Evolutionary conservation across 2,113 vertebrate genomes (phyloP).

Genomic region (Vulpes vulpes): DNA sequence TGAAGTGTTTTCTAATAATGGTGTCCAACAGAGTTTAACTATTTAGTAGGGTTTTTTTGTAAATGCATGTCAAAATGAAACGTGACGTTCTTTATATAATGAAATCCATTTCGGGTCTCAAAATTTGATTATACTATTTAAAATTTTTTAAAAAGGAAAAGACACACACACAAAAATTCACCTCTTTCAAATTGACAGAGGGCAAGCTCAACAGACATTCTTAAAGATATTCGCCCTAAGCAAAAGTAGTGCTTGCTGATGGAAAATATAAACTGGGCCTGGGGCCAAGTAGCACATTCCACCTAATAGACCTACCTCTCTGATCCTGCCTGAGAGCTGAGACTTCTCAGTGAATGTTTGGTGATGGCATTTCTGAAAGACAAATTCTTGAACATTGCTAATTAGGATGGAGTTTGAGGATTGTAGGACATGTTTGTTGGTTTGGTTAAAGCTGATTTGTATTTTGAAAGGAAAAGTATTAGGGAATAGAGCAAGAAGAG

Average conservation of each 20-base stretch:
- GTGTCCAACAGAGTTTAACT: not conserved
- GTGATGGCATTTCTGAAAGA: not conserved
- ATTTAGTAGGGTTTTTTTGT: slow-evolving; percentile 14
- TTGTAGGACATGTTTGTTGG: not conserved
- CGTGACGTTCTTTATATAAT: slow-evolving; percentile 2
- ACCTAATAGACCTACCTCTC: not conserved
- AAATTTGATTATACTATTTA: not conserved
- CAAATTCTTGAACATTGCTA: not conserved
- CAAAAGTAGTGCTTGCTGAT: not conserved
- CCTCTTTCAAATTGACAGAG: not conserved
- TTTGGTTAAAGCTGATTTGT: not conserved
- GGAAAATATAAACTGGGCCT: slow-evolving; percentile 24
- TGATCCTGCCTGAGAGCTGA: not conserved
- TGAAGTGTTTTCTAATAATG: not conserved
- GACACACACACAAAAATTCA: not conserved
- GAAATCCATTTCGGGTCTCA: not conserved
- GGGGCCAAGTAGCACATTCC: not conserved
- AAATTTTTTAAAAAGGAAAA: not conserved
- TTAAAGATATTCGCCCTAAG: slow-evolving; percentile 4
- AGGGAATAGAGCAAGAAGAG: not conserved
- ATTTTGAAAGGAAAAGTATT: slow-evolving; percentile 3
- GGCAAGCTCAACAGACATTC: not conserved
- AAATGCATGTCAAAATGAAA: slow-evolving; percentile 41
- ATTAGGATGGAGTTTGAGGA: not conserved
- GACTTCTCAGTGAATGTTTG: not conserved